Evolutionary conservation across 2,888 invertebrate genomes (phyloP).

Genomic region (Anthrax anthrax): DNA sequence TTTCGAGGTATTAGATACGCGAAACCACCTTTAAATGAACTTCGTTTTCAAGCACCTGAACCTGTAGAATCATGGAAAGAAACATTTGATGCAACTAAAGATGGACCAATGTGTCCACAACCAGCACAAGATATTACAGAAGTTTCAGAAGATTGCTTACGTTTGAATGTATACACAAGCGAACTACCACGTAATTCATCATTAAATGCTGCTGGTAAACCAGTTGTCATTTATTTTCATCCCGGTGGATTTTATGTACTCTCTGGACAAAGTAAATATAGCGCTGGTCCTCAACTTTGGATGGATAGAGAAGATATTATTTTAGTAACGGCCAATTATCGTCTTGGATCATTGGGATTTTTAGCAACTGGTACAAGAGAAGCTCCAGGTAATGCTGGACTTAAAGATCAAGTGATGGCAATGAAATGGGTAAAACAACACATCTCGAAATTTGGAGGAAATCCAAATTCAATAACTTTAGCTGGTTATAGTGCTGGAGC

Average conservation of each 20-base stretch:
- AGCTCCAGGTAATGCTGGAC: conserved; percentile 53
- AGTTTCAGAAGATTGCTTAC: conserved; percentile 43
- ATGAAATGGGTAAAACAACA: conserved; percentile 52
- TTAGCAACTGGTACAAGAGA: conserved; percentile 49
- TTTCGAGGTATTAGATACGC: conserved; percentile 33
- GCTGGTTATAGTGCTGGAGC: conserved; percentile 45
- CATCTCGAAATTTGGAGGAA: conserved; percentile 52
- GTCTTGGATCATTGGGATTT: conserved; percentile 42
- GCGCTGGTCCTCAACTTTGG: conserved; percentile 43
- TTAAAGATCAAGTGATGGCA: conserved; percentile 55
- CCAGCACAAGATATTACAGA: conserved; percentile 16
- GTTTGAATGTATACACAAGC: conserved; percentile 41
- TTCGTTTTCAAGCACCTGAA: conserved; percentile 34
- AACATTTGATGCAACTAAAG: conserved; percentile 40
- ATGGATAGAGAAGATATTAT: conserved; percentile 51
- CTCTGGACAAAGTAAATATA: conserved; percentile 42
- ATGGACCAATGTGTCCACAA: conserved; percentile 44
- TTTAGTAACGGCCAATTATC: conserved; percentile 49
- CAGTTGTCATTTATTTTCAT: conserved; percentile 55
- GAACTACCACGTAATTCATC: conserved; percentile 27
- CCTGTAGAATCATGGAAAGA: conserved; percentile 37
- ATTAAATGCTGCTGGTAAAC: conserved; percentile 25
- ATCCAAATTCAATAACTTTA: conserved; percentile 48
- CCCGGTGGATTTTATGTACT: conserved; percentile 50
- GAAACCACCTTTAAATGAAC: conserved; percentile 24